Evolutionary conservation across 2,797 vertebrate genomes (phyloP).

Genomic region (Oreochromis mossambicus): DNA sequence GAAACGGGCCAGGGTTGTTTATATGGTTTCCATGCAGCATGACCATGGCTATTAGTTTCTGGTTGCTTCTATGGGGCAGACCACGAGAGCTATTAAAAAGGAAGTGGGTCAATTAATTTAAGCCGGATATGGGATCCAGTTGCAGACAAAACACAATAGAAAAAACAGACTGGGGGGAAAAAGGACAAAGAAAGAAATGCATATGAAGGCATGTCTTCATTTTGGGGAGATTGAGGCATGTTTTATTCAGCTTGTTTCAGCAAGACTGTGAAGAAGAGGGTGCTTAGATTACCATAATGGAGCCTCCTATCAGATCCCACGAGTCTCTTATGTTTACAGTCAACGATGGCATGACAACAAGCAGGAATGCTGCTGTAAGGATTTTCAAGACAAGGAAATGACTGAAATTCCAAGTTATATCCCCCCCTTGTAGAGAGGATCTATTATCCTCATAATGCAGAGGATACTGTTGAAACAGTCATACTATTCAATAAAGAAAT

Average conservation of each 20-base stretch:
- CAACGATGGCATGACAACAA: conserved; percentile 44
- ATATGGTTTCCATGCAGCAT: conserved; percentile 50
- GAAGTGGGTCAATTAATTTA: conserved; percentile 51
- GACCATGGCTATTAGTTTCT: conserved; percentile 45
- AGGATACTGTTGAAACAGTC: neutral
- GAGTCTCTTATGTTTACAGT: conserved; percentile 50
- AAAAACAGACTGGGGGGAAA: neutral
- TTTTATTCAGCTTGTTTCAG: conserved; percentile 52
- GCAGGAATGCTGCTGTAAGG: conserved; percentile 29
- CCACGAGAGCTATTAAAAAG: conserved; percentile 47
- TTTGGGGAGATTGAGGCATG: conserved; percentile 1
- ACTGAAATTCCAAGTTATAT: conserved; percentile 10
- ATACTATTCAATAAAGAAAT: conserved; percentile 8
- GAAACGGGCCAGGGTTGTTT: conserved; percentile 43
- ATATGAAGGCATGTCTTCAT: conserved; percentile 5
- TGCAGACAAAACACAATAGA: neutral
- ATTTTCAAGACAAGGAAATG: conserved; percentile 26
- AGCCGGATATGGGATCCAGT: conserved; percentile 24
- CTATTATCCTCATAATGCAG: neutral
- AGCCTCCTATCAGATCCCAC: conserved; percentile 44
- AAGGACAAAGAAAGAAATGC: conserved; percentile 2
- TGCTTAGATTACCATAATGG: conserved; percentile 46
- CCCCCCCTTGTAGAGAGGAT: neutral
- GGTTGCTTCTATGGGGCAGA: conserved; percentile 13
- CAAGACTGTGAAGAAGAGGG: conserved; percentile 26